phyloP scores from a whole-genome alignment of 2,888 invertebrate genomes.

The Podotricha telesiphe region DNA sequence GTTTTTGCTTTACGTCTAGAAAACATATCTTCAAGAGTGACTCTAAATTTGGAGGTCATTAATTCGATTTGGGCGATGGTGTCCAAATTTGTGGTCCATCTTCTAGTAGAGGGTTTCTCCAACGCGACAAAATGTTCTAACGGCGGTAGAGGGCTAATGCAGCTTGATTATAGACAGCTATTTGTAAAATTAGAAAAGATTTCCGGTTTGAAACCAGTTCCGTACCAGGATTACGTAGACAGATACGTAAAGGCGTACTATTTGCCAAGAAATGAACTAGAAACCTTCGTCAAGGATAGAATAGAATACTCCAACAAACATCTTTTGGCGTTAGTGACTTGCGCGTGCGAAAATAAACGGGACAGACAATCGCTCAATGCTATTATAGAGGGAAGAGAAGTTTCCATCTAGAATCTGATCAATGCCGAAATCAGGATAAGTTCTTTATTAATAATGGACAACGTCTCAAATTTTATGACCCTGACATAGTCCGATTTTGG shows the following conservation, averaged over 20 bases:
- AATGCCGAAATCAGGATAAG: not conserved
- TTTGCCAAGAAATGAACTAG: constrained; percentile 93
- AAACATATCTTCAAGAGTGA: constrained; percentile 87
- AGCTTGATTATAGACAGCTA: constrained; percentile 97
- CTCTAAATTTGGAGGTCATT: constrained; percentile 87
- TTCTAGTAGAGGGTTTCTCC: constrained; percentile 96
- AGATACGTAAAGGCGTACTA: constrained; percentile 98
- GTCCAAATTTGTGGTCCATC: constrained; percentile 92
- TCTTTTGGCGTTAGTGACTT: constrained; percentile 91
- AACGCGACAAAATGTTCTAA: constrained; percentile 97
- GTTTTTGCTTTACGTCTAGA: constrained; percentile 91
- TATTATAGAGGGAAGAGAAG: constrained; percentile 85
- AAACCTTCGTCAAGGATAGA: constrained; percentile 94
- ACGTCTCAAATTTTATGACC: no score
- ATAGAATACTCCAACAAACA: constrained; percentile 95
- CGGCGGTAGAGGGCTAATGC: constrained; percentile 98
- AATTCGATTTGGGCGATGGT: constrained; percentile 93
- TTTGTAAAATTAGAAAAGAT: constrained; percentile 95
- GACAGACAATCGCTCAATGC: constrained; percentile 90
- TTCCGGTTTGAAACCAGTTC: constrained; percentile 91
- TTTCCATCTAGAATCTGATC: constrained; percentile 16
- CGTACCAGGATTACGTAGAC: constrained; percentile 95
- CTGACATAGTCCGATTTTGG: no score
- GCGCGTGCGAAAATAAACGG: constrained; percentile 94
- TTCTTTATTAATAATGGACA: no score